Percentiles rank a stretch among this genome's conserved stretches.
phyloP scores from a whole-genome alignment of 2,888 invertebrate genomes.

The Cerceris ruficornis region DNA sequence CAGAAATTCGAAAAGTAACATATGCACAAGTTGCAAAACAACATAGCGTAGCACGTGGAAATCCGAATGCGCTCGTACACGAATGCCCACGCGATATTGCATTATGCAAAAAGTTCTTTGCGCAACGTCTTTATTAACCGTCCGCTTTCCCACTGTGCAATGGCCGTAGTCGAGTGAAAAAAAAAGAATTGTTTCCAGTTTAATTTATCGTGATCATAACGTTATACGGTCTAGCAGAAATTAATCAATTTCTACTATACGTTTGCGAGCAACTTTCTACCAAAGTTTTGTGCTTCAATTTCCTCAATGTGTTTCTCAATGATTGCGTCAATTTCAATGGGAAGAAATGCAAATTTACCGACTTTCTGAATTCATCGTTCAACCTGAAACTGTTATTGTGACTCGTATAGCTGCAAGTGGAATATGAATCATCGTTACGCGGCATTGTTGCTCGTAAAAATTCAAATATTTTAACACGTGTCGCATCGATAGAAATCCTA shows the following conservation, averaged over 20 bases:
- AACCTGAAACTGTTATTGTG: too few relatives aligned
- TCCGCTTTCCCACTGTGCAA: conserved; percentile 57
- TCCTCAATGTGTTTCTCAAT: conserved; percentile 10
- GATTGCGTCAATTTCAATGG: neutral
- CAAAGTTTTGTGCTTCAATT: conserved; percentile 21
- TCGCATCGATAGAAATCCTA: too few relatives aligned
- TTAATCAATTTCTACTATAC: conserved; percentile 50
- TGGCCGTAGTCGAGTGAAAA: conserved; percentile 16
- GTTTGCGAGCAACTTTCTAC: conserved; percentile 48
- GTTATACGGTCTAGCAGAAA: conserved; percentile 46
- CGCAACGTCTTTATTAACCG: conserved; percentile 60
- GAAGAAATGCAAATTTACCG: neutral
- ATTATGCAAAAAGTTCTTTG: conserved; percentile 62
- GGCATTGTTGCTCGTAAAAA: too few relatives aligned
- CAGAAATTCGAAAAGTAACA: conserved; percentile 43
- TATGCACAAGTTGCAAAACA: conserved; percentile 25
- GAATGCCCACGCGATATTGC: conserved; percentile 54
- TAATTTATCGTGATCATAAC: conserved; percentile 57
- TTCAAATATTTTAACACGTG: too few relatives aligned
- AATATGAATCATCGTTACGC: too few relatives aligned
- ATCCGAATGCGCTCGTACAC: conserved; percentile 48
- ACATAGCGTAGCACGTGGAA: conserved; percentile 49
- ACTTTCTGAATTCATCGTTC: neutral
- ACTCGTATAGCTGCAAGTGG: too few relatives aligned
- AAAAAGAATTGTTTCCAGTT: conserved; percentile 43